Evolutionary conservation across 2,113 vertebrate species (phyloP).

Genomic region (Hucho hucho): DNA sequence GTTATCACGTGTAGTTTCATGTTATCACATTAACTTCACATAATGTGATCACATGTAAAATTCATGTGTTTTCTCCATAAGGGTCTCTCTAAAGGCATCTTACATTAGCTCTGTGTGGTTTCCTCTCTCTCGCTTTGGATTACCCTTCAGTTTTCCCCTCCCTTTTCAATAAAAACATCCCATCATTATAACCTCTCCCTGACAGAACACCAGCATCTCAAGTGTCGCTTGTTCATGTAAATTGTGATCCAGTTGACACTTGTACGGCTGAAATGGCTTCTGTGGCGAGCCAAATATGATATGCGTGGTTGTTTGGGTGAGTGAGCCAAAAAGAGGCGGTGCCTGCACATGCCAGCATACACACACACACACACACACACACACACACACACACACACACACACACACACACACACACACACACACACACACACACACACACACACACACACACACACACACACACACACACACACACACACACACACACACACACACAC

Average conservation of each 20-base stretch:
- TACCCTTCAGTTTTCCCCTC: background rate
- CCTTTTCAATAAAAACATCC: constrained; percentile 26
- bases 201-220: constrained; percentile 35
- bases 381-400: too few species aligned
- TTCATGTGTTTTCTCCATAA: too few species aligned
- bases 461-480: background rate
- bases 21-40: too few species aligned
- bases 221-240: constrained; percentile 51
- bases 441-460: too few species aligned
- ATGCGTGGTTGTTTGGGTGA: constrained; percentile 55
- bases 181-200: constrained; percentile 21
- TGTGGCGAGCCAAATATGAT: constrained; percentile 39
- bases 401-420: too few species aligned
- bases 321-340: constrained; percentile 37
- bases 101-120: background rate
- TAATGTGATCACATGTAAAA: too few species aligned
- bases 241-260: constrained; percentile 59
- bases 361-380: background rate
- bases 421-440: too few species aligned
- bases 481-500: constrained; percentile 16
- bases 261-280: constrained; percentile 48
- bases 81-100: too few species aligned
- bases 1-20: too few species aligned
- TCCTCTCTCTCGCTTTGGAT: background rate
- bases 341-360: background rate